Base-by-base conservation (phyloP, 2,888 invertebrate species). In the Pyrocoelia pectoralis region DNA sequence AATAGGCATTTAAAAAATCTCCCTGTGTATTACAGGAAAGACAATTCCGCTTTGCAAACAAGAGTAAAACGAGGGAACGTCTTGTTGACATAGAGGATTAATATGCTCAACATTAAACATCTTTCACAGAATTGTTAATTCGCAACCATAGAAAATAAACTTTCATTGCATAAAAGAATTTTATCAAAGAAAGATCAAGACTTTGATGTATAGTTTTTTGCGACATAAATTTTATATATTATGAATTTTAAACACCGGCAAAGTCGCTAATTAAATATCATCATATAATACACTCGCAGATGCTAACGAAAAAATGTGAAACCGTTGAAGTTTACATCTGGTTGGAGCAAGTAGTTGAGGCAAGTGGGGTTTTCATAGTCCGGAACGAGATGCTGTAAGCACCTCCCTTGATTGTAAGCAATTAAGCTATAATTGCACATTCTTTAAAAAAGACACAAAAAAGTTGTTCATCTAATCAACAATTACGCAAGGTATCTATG, bases 231-330 rank as follows among this genome's bases (percentile, higher is more conserved):
- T 9, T 43, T 48, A 14, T 15, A 13, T 48, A 15, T 10, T 12
- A 17, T n/a, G 17, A 51, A 56, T 56, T 29, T 51, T 29, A 59
- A 56, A 56, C 33, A 29, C 48, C 38, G 17, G 38, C 51, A 48
- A 69, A 66, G 67, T 67, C 54, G 57, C 65, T 68, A 69, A 70
- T 72, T 70, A 72, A 67, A 62, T 61, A 62, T 68, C 66, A 65
- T 66, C 62, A 4, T 10, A 54, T 13, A 24, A 64, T 48, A 43
- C 48, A 64, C 66, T 61, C 68, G 68, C 74, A 74, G 72, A 74
- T 73, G 72, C 72, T 71, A n/a, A 67, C 65, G 69, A 70, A 74
- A 74, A 72, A 71, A 74, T 73, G 70, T 68, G 61, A 68, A 71
- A 72, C 72, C 70, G 73, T 73, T 73, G 72, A 68, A 63, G 63